Base-by-base conservation (phyloP, 2,888 invertebrate species). In the Aricia artaxerxes region DNA sequence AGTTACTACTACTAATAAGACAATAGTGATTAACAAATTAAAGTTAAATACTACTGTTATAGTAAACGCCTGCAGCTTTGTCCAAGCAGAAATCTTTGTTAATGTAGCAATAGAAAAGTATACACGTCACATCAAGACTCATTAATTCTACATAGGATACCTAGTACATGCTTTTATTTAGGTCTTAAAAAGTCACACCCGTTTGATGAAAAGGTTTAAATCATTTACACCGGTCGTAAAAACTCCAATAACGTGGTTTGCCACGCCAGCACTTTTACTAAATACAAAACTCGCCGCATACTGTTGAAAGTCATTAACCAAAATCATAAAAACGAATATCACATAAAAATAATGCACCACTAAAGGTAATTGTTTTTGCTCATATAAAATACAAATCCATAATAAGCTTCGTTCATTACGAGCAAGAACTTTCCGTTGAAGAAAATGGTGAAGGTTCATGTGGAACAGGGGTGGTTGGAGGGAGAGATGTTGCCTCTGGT, bases 401-500 rank as follows among this genome's bases (percentile, higher is more conserved):
- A 57, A 16, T 57, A 16, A 57, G 57, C 57, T 16, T 16, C 1
- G 7, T 61, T 61, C 61, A 24, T 24, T 61, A 75, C 24, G n/a
- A 40, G 7, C 9, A 24, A 44, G 9, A 44, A 49, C 7, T 40
- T 44, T 38, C 13, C 9, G 24, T 73, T 73, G 44, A 24, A 73
- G 44, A 72, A 77, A 49, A 86, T 85, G 85, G 83, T 81, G n/a
- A 81, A 83, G 78, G 85, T 87, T 1, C 82, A 83, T 78, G 85
- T 88, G 7, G 79, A 85, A 6, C 85, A 88, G 79, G 88, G 88
- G 1, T 83, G 83, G 82, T 73, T 88, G 16, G 83, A 83, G 78
- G 88, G 88, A 9, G 84, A 85, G 53, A 5, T 82, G 7, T 77
- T 86, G 78, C 82, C 84, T 7, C 80, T 84, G 1, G 78, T 61